phyloP scores from a whole-genome alignment of 2,797 vertebrate genomes.

The Eurystomus glaucurus region DNA sequence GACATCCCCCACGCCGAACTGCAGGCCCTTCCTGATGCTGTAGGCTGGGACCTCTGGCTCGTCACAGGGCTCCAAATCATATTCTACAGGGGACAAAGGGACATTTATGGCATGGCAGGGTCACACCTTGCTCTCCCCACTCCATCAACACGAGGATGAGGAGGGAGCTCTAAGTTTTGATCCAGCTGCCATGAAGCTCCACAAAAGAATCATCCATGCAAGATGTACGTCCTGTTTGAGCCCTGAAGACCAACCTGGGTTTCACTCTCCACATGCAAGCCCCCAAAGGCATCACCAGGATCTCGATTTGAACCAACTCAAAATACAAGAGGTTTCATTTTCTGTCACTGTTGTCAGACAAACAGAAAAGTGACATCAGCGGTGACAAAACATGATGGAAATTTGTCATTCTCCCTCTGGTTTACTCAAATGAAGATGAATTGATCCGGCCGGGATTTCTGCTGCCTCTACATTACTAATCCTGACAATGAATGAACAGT shows the following conservation, averaged over 20 bases:
- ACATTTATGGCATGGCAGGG: accelerated
- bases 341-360: neutral
- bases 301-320: neutral
- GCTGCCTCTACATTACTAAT: neutral
- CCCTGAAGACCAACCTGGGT: accelerated
- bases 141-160: accelerated
- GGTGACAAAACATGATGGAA: neutral
- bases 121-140: accelerated
- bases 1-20: constrained; percentile 94
- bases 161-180: neutral
- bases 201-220: neutral
- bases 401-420: neutral
- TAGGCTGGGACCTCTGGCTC: constrained; percentile 95
- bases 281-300: neutral
- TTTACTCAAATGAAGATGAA: neutral
- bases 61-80: constrained; percentile 96
- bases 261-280: accelerated
- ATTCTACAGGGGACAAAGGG: constrained; percentile 82
- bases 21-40: constrained; percentile 95
- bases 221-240: accelerated
- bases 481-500: neutral
- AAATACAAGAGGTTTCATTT: neutral
- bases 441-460: neutral
- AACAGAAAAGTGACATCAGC: neutral
- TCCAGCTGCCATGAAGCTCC: neutral